Evolutionary conservation across 1,140 invertebrate genomes (phyloP).

Genomic region (Trichoplusia ni): DNA sequence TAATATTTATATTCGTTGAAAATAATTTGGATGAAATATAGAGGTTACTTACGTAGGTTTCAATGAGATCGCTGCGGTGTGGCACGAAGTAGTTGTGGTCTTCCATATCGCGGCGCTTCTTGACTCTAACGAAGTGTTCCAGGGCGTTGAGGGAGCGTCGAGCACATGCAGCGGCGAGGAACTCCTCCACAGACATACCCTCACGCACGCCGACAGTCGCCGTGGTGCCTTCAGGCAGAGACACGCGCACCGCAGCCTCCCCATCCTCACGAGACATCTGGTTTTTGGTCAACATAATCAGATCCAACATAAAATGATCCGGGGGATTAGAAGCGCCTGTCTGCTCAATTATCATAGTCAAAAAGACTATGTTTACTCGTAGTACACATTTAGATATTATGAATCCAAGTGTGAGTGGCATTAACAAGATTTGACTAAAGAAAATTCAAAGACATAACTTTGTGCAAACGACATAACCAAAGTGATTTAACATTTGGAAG

Average conservation of each 20-base stretch:
- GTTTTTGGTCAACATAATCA: no score
- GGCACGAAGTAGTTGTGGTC: conserved; percentile 98
- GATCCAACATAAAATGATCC: no score
- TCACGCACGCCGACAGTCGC: conserved; percentile 93
- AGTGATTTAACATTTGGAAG: conserved; percentile 21
- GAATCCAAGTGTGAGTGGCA: no score
- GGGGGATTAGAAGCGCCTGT: no score
- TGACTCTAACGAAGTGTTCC: conserved; percentile 97
- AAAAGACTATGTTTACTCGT: no score
- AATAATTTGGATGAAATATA: no score
- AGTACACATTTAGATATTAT: no score
- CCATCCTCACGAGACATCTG: conserved; percentile 91
- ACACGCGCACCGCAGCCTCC: conserved; percentile 94
- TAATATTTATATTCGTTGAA: no score
- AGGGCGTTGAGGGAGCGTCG: conserved; percentile 94
- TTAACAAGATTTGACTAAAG: background rate
- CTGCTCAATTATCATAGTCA: no score
- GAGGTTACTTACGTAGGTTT: conserved; percentile 97
- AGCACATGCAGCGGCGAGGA: conserved; percentile 94
- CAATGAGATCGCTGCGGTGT: conserved; percentile 94
- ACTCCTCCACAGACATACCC: conserved; percentile 97
- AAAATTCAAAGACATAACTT: conserved; percentile 14
- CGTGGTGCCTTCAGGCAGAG: conserved; percentile 90
- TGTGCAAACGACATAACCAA: conserved; percentile 22
- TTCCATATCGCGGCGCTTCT: conserved; percentile 96